Percentiles rank a stretch among this genome's conserved stretches.
Conservation (phyloP, 2,797 vertebrate genomes). For the Capromys pilorides region DNA sequence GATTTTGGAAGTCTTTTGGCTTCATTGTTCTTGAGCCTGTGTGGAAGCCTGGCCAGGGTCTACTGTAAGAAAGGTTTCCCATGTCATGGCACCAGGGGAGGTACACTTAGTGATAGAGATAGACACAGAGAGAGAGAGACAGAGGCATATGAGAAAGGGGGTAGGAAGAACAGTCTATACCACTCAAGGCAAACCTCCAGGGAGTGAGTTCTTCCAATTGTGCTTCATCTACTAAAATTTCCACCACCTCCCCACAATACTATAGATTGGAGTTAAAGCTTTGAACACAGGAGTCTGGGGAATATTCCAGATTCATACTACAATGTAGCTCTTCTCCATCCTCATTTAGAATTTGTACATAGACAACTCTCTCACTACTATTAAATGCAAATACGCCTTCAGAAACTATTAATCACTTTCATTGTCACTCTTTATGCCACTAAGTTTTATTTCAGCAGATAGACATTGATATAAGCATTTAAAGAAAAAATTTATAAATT, state of each 20-base stretch:
- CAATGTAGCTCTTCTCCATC: neutral
- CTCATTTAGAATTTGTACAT: neutral
- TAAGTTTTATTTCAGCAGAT: neutral
- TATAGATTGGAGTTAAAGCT: too few relatives aligned
- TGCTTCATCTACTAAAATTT: neutral
- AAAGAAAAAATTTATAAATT: neutral
- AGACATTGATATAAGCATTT: neutral
- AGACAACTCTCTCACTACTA: neutral
- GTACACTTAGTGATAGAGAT: too few relatives aligned
- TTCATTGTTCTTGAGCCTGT: neutral
- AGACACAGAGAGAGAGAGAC: neutral
- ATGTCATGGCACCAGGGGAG: neutral
- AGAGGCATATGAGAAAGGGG: neutral
- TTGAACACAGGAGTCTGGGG: neutral
- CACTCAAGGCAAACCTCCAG: neutral
- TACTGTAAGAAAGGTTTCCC: neutral
- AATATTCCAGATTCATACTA: neutral
- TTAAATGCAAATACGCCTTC: neutral
- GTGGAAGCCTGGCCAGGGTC: neutral
- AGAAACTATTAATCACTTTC: neutral
- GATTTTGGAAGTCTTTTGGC: neutral
- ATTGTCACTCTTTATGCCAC: neutral
- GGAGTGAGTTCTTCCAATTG: neutral
- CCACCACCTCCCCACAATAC: too few relatives aligned
- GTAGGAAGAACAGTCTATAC: neutral